A percentile compares a stretch with the other conserved stretches of the same genome.
Conservation (phyloP, 2,888 invertebrate genomes). For the Ectropis crepuscularia region DNA sequence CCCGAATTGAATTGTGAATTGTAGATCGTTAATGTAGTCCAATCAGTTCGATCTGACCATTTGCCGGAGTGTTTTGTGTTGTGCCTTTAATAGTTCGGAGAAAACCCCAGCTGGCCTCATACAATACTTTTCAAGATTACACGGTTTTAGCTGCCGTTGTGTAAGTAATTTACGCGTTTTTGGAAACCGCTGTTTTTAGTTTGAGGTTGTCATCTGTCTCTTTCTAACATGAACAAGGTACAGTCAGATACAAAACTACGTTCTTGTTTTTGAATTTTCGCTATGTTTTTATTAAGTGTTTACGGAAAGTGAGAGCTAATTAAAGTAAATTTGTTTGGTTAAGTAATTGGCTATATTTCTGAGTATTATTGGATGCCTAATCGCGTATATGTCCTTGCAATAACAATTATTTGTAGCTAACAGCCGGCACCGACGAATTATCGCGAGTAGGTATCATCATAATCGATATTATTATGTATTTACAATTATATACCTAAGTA, state of each 20-base stretch:
- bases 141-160: neutral
- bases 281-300: no score
- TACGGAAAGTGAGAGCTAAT: no score
- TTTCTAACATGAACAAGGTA: slow-evolving; percentile 32
- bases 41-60: slow-evolving; percentile 17
- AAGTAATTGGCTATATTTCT: no score
- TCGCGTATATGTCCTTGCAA: no score
- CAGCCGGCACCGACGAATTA: no score
- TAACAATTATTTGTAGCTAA: no score
- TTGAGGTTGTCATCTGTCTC: slow-evolving; percentile 51
- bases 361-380: no score
- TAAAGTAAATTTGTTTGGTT: no score
- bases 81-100: slow-evolving; percentile 9
- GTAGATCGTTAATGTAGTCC: slow-evolving; percentile 37
- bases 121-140: neutral
- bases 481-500: no score
- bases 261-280: neutral
- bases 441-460: no score
- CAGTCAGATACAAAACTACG: slow-evolving; percentile 7
- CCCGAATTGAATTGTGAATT: slow-evolving; percentile 46
- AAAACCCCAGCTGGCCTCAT: neutral
- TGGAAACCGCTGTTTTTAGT: slow-evolving; percentile 19
- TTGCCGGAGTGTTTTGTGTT: slow-evolving; percentile 25
- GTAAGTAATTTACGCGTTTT: neutral
- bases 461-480: no score